Evolutionary conservation across 2,797 vertebrate genomes (phyloP), one percentile per base, ranked within the genome.

Genomic region (Pantherophis vulpinus): DNA sequence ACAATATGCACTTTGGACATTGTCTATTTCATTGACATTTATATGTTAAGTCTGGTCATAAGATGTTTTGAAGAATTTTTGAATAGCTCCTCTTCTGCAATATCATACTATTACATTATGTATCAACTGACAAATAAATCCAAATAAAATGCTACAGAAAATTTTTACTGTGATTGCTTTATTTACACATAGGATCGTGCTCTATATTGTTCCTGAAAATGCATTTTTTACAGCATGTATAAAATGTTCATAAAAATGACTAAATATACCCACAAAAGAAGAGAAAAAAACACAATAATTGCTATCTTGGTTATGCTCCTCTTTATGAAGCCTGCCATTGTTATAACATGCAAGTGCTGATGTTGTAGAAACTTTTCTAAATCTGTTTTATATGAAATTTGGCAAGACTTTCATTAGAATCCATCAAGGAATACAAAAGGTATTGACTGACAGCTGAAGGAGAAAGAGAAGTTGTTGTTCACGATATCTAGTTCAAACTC

Each of bases 391-490:
- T 83, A 25, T 47, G 74, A 47, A 83, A 83, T 2, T 83, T 83
- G 74, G 74, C 37, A 83, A 83, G 74, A 83, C 74, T 83, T 83
- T 83, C 42, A 83, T 83, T 9, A 27, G 37, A 13, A 63, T 29
- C 20, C 12, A 0, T 3, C 32, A 88, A 13, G 0, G 4, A 0
- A 6, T 20, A 12, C 13, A 2, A 2, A 20, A 86, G 5, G 1
- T 6, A 32, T 2, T 10, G n/a, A 51, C 60, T 89, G 0, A 2
- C 0, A 47, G 13, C 74, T 83, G 74, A 47, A 83, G 42, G 42
- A 83, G 74, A 83, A 42, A 25, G 74, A 83, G 37, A 47, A 25
- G 42, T 47, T 37, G 32, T 74, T 83, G 20, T 83, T 47, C 37
- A 47, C 10, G 2, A 83, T 47, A 83, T 79, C 74, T 42, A 47